Conservation (phyloP, 2,113 vertebrate species). For the Choloepus hoffmanni region DNA sequence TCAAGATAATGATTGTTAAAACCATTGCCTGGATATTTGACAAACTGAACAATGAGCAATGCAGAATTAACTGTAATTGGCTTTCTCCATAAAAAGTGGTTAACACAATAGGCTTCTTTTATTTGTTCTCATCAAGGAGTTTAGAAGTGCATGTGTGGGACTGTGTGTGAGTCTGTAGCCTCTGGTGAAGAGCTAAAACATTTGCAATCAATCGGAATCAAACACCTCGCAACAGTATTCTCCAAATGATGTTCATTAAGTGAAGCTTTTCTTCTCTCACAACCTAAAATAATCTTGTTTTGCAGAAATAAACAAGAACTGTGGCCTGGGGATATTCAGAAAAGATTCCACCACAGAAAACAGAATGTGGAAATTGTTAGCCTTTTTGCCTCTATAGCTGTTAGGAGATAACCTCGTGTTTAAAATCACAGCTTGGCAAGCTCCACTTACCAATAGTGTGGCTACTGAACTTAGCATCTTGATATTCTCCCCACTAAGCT, state of each 20-base stretch:
- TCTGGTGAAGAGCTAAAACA: slow-evolving; percentile 73
- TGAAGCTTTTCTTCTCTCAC: slow-evolving; percentile 73
- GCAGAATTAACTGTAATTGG: slow-evolving; percentile 63
- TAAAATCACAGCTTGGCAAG: slow-evolving; percentile 61
- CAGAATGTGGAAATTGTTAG: slow-evolving; percentile 72
- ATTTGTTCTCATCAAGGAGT: slow-evolving; percentile 60
- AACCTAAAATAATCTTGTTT: slow-evolving; percentile 73
- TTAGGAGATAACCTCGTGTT: slow-evolving; percentile 54
- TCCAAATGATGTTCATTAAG: slow-evolving; percentile 79
- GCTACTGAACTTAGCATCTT: neutral
- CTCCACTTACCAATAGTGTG: slow-evolving; percentile 40
- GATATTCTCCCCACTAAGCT: neutral
- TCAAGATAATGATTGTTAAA: slow-evolving; percentile 48
- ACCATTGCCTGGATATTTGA: slow-evolving; percentile 37
- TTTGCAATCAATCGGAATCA: slow-evolving; percentile 63
- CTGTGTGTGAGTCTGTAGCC: slow-evolving; percentile 78
- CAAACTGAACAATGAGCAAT: slow-evolving; percentile 47
- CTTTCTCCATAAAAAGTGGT: slow-evolving; percentile 65
- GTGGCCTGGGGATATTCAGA: slow-evolving; percentile 69
- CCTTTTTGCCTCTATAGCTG: slow-evolving; percentile 62
- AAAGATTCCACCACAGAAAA: slow-evolving; percentile 70
- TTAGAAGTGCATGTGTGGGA: slow-evolving; percentile 59
- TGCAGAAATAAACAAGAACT: slow-evolving; percentile 71
- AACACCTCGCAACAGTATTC: slow-evolving; percentile 72
- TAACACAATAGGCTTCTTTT: slow-evolving; percentile 63